phyloP scores from a whole-genome alignment of 2,113 vertebrate species.

The Odocoileus virginianus region DNA sequence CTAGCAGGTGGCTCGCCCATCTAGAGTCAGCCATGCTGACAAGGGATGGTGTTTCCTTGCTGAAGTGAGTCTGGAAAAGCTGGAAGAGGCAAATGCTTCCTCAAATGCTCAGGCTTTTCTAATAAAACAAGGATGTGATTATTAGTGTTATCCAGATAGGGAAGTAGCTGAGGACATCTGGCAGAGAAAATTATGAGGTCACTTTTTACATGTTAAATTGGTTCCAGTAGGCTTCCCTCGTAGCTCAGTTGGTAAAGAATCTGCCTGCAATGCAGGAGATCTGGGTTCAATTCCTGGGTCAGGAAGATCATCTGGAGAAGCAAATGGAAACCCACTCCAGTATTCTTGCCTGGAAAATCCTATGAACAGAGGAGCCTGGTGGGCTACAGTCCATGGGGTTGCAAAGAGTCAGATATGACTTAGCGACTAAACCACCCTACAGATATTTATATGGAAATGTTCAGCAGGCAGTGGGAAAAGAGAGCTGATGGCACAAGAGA shows the following conservation, averaged over 20 bases:
- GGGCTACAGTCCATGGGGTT: neutral
- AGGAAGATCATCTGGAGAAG: neutral
- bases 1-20: neutral
- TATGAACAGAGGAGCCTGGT: neutral
- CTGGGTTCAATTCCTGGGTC: neutral
- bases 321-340: neutral
- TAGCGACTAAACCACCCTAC: neutral
- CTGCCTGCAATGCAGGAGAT: neutral
- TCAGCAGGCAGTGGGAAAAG: neutral
- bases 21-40: neutral
- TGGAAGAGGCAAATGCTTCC: neutral
- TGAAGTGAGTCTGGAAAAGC: neutral
- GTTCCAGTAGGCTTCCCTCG: neutral
- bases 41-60: neutral
- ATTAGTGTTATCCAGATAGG: neutral
- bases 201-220: neutral
- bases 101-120: neutral
- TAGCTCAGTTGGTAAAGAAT: neutral
- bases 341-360: neutral
- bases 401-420: neutral
- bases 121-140: neutral
- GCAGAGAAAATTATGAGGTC: neutral
- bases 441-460: neutral
- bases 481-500: neutral
- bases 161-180: neutral